These are phyloP conservation scores for Lepus americanus DNA, from an alignment of 2,113 vertebrate genomes.

Conservation along the genomic window DNA sequence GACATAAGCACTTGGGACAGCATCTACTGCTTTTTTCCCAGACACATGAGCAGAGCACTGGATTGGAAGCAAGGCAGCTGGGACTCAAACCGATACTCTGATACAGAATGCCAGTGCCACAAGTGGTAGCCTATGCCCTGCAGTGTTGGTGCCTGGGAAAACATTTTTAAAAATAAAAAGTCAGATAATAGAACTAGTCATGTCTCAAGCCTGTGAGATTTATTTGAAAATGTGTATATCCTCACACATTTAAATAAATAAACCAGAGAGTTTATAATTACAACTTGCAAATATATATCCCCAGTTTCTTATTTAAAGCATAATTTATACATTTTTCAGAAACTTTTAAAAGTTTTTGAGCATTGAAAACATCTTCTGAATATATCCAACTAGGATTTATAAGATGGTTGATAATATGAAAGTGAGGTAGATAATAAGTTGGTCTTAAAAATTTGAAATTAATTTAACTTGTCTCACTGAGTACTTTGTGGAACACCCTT, in stretches of 20 bases:
- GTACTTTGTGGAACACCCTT: not conserved
- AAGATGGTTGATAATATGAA: not conserved
- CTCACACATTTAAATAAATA: constrained; percentile 1
- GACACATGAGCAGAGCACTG: too few species aligned
- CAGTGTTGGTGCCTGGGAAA: not conserved
- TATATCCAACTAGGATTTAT: not conserved
- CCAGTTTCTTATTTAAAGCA: not conserved
- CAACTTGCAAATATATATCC: not conserved
- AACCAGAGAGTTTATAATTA: not conserved
- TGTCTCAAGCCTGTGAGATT: not conserved
- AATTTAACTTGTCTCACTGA: not conserved
- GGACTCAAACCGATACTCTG: too few species aligned
- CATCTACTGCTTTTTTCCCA: too few species aligned
- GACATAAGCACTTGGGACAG: too few species aligned
- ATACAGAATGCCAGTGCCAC: too few species aligned
- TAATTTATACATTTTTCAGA: not conserved
- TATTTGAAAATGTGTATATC: not conserved
- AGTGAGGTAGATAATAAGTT: not conserved
- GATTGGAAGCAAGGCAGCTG: too few species aligned
- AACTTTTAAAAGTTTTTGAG: not conserved
- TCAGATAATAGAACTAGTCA: not conserved
- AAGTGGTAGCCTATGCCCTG: too few species aligned
- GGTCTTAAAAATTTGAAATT: not conserved
- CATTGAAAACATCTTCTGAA: not conserved
- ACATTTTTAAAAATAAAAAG: not conserved